Evolutionary conservation across 2,113 vertebrate species (phyloP), one percentile per base, ranked within the genome.

Genomic region (Oophaga pumilio): DNA sequence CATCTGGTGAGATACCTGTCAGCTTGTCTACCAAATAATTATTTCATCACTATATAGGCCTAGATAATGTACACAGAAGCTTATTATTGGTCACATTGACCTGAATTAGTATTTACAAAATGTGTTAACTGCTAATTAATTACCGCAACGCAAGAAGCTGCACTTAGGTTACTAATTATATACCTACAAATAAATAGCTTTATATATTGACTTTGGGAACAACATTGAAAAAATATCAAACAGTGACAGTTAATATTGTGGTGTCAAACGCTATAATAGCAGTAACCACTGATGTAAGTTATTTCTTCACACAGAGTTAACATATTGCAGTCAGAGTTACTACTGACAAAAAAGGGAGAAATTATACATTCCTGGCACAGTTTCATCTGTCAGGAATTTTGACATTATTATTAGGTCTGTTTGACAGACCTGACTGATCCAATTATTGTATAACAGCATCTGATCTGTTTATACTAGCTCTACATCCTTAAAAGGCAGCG

Each of bases 361-460:
- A 73, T 73, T 73, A 73, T 43, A 49, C 20, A 73, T 43, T 73
- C 69, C 69, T 49, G 28, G 69, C 69, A 43, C 15, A 73, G 26
- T 43, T 73, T 73, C 69, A 73, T 73, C 14, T 73, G 69, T 73
- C 69, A 43, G 28, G 43, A 28, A 73, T 73, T 73, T 43, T 73
- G 69, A 73, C 69, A 73, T 43, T 43, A 73, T 18, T 49, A 73
- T 17, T 18, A 73, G 17, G 69, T 33, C 28, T 43, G 69, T 73
- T 43, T 73, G 69, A 73, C 69, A 73, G 43, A 73, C 69, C 69
- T 73, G 69, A 73, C 69, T 73, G 69, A 73, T 43, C 33, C 28
- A 73, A 73, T 73, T 73, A 49, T 26, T 73, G 26, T 71, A 71
- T 33, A 71, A 33, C 68, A 17, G 28, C 69, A 73, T 73, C 28